Base-by-base conservation (phyloP, 2,797 vertebrate genomes). In the Anguilla anguilla region DNA sequence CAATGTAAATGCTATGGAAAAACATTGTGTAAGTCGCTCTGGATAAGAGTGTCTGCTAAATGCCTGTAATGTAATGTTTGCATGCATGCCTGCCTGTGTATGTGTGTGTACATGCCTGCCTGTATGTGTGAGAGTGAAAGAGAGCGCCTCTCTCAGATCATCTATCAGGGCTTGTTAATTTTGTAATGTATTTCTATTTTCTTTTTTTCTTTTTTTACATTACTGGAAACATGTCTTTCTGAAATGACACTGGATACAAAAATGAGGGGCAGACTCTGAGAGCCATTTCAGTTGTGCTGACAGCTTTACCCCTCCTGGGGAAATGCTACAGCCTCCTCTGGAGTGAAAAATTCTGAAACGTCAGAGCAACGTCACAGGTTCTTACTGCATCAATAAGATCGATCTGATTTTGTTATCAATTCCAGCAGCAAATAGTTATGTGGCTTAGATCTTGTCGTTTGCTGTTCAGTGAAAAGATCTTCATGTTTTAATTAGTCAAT, bases 401-500 rank as follows among this genome's bases (percentile, higher is more conserved):
- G 87, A 86, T 88, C 46, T 19, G 2, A 82, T 55, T 79, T 39
- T 49, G 11, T 49, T 77, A 28, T 82, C 74, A 46, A 64, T 19
- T 31, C 3, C n/a, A 22, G 43, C 77, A 13, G 74, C 17, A 51
- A 39, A 28, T 59, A 35, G 67, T 49, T 35, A 25, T 46, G 31
- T 67, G 69, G 10, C 15, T 35, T 31, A 43, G 43, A 64, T 79
- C 72, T 15, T 46, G 11, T 35, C 19, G 28, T 19, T 28, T 39
- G 3, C 39, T 3, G 53, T 57, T 28, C 87, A 28, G 69, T 43
- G 46, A 82, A 55, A 9, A 9, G 22, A 43, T 88, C 57, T 55
- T 35, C 6, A 46, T 86, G 84, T 39, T 79, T 86, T 86, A 85
- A 88, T 88, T 86, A 88, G 67, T 77, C 53, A 6, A 85, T 88